Evolutionary conservation across 1,140 invertebrate species (phyloP), one percentile per base, ranked within the genome.

Genomic region (Planococcus citri): DNA sequence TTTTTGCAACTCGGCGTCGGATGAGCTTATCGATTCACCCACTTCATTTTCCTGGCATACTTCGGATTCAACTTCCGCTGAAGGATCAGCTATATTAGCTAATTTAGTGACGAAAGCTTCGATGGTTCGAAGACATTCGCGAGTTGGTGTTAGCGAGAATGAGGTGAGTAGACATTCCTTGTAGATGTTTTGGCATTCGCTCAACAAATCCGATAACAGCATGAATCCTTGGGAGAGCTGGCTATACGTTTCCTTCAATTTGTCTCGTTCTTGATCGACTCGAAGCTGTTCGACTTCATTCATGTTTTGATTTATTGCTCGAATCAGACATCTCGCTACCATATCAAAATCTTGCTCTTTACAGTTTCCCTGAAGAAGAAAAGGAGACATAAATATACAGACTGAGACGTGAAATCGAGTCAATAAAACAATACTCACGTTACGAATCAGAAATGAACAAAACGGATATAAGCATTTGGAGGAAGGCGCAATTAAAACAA

Each of bases 91-190:
- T 20, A 51, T 20, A 20, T 6, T 37, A 20, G 6, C 41, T 4
- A 51, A 20, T 20, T 20, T 51, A 2, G 41, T 20, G 17, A 51
- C n/a, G 57, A 71, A 51, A 22, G 82, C 79, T 71, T 80, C 80
- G 71, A 85, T 81, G 69, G 78, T 78, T 25, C 81, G 77, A 70
- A 81, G 80, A 72, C 79, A 78, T 10, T 77, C 76, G 20, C 79
- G 73, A 1, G 83, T 85, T 21, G 85, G 85, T 74, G 85, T 78
- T 24, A 86, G 75, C 61, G 84, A 86, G 72, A 86, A 87, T 24
- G 85, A 83, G 1, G 85, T 86, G 9, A 87, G 76, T 0, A 85
- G 78, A 75, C 84, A 86, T 76, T 87, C 86, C 12, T 83, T 77
- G 17, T 81, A 81, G 0, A 85, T 82, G 17, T 25, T 64, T 27